Evolutionary conservation across 2,113 vertebrate species (phyloP).

Genomic region (Physeter macrocephalus): DNA sequence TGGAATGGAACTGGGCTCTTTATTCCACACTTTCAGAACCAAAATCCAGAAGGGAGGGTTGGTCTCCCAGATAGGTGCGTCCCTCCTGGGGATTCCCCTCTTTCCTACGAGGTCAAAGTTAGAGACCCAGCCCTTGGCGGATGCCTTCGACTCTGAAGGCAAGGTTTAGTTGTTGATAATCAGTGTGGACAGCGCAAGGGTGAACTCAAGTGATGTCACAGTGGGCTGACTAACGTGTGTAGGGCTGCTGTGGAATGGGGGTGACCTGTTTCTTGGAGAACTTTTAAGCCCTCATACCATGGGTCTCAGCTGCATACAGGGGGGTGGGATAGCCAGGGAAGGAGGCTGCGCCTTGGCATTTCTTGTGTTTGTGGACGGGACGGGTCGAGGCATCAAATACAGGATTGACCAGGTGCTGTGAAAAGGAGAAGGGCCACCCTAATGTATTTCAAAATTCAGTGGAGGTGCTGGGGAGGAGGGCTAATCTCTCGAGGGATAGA

Average conservation of each 20-base stretch:
- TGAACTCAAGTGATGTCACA: not conserved
- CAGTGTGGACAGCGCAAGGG: not conserved
- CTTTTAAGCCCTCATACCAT: not conserved
- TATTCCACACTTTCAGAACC: not conserved
- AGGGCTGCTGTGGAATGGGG: too few relatives aligned
- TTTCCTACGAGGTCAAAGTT: not conserved
- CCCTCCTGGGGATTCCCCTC: not conserved
- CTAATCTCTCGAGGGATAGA: not conserved
- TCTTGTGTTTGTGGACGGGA: not conserved
- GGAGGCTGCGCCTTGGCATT: not conserved
- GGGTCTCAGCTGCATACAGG: not conserved
- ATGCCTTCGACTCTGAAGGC: not conserved
- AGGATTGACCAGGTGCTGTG: not conserved
- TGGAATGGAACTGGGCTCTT: not conserved
- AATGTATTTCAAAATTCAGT: not conserved
- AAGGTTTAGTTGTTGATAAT: not conserved
- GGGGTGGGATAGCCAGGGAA: not conserved
- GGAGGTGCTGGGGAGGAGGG: not conserved
- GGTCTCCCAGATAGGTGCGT: not conserved
- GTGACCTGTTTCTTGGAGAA: not conserved
- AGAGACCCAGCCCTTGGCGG: not conserved
- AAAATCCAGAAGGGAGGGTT: not conserved
- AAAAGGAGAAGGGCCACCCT: not conserved
- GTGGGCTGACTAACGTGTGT: rapidly evolving
- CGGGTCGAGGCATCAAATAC: not conserved